phyloP scores from a whole-genome alignment of 2,113 vertebrate genomes.

The Hydrolagus affinis region DNA sequence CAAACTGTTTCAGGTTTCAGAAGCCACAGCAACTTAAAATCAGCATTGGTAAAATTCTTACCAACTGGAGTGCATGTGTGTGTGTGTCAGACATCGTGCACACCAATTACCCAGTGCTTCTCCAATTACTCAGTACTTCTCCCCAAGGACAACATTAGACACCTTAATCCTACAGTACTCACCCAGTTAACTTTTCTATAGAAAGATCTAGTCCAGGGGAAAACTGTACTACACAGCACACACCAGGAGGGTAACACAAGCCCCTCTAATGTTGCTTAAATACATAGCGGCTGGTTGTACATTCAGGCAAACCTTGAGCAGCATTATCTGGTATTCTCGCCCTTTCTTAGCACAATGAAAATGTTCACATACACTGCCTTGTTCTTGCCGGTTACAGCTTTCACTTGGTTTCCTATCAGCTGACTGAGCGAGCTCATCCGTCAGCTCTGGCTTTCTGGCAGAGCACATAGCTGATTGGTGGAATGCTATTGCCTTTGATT shows the following conservation, averaged over 20 bases:
- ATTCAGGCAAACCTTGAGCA: not conserved
- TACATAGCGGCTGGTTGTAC: not conserved
- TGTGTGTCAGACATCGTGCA: no score
- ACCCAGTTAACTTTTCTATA: slow-evolving; percentile 14
- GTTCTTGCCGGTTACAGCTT: slow-evolving; percentile 18
- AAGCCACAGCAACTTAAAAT: not conserved
- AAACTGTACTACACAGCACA: not conserved
- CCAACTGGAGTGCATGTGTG: not conserved
- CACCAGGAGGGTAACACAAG: not conserved
- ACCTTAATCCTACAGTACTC: not conserved
- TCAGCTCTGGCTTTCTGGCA: slow-evolving; percentile 2
- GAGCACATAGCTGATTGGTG: slow-evolving; percentile 16
- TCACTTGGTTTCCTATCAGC: slow-evolving; percentile 28
- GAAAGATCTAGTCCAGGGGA: not conserved
- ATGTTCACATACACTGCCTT: not conserved
- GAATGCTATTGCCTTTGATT: not conserved
- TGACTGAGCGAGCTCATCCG: slow-evolving; percentile 20
- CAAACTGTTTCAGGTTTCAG: not conserved
- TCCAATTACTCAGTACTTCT: not conserved
- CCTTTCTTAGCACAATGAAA: slow-evolving; percentile 7
- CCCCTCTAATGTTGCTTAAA: not conserved
- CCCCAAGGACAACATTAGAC: no score
- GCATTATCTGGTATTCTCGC: not conserved
- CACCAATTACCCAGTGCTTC: no score
- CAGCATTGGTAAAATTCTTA: slow-evolving; percentile 1